Percentiles rank a stretch among this genome's conserved stretches.
These are phyloP conservation scores for Oncorhynchus kisutch DNA, from an alignment of 2,113 vertebrate genomes.

Conservation along the genomic window DNA sequence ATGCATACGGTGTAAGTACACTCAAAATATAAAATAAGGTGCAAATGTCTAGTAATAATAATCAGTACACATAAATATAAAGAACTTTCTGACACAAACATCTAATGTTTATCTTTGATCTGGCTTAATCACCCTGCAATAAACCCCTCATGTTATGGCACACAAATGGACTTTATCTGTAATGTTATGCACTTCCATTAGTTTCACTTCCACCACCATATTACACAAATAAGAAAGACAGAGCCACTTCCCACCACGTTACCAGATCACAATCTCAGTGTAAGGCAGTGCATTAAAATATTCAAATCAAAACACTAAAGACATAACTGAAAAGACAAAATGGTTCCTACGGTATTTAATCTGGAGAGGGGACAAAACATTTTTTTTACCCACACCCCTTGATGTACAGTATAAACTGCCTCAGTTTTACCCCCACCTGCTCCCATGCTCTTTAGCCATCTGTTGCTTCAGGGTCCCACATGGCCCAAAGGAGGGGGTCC, in stretches of 20 bases:
- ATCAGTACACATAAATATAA: conserved; percentile 7
- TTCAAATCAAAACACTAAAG: background rate
- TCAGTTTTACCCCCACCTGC: conserved; percentile 44
- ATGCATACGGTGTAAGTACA: conserved; percentile 18
- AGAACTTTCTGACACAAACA: conserved; percentile 27
- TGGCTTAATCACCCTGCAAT: background rate
- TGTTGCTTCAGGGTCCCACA: conserved; percentile 44
- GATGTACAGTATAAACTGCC: background rate
- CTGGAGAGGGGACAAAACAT: background rate
- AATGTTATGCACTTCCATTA: conserved; percentile 23
- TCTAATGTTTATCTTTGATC: conserved; percentile 12
- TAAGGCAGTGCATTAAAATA: conserved; percentile 9
- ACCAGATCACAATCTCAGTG: conserved; percentile 3
- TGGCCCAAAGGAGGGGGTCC: conserved; percentile 42
- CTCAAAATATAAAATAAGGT: conserved; percentile 23
- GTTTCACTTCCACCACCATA: background rate
- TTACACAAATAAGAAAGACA: conserved; percentile 5
- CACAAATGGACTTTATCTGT: conserved; percentile 9
- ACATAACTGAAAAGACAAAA: background rate
- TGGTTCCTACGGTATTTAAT: background rate
- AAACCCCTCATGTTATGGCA: conserved; percentile 16
- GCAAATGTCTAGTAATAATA: conserved; percentile 14
- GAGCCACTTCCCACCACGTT: background rate
- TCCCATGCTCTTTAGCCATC: conserved; percentile 54
- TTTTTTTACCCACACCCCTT: no score